Base-by-base conservation (phyloP, 2,113 vertebrate species). In the Aegypius monachus region DNA sequence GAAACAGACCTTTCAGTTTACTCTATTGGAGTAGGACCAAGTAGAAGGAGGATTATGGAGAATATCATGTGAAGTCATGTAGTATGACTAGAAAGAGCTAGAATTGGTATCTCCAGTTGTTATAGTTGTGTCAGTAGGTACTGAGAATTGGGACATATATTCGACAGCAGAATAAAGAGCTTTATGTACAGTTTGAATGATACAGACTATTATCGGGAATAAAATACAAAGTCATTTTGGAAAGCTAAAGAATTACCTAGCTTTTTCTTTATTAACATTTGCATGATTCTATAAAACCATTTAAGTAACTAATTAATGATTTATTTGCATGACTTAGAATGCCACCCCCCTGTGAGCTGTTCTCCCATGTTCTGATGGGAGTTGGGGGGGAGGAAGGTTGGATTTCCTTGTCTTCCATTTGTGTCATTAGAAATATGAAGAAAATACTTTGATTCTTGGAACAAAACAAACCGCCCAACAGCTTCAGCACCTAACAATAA, bases 51-150 rank as follows among this genome's bases (percentile, higher is more conserved):
- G 43, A 21, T 26, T 34, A 5, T 40, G 21, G 43, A 29, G 59
- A 73, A 31, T 32, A 40, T 17, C 26, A 5, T 22, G 15, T 27
- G 32, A 34, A 42, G 34, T 27, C 5, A 1, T 29, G 20, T 20
- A 38, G 23, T 59, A 31, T 27, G 65, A 34, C 32, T 45, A 36
- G 40, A 52, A 80, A 38, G 62, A 81, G 38, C 23, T 61, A 45
- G 53, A 50, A 70, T 23, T 0, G 0, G 3, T 25, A 12, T 19
- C 19, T 74, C 16, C 36, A n/a, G 17, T 29, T 43, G 9, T 42
- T n/a, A 23, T 9, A 17, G 7, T 23, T 47, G 21, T 66, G 32
- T 61, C 75, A 47, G 36, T 20, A 22, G 22, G 34, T 38, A 27
- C 36, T 58, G 36, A 71, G 50, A 72, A 31, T 43, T 22, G 13